Evolutionary conservation across 2,888 invertebrate genomes (phyloP), one percentile per base, ranked within the genome.

Genomic region (Brachyopa scutellaris): DNA sequence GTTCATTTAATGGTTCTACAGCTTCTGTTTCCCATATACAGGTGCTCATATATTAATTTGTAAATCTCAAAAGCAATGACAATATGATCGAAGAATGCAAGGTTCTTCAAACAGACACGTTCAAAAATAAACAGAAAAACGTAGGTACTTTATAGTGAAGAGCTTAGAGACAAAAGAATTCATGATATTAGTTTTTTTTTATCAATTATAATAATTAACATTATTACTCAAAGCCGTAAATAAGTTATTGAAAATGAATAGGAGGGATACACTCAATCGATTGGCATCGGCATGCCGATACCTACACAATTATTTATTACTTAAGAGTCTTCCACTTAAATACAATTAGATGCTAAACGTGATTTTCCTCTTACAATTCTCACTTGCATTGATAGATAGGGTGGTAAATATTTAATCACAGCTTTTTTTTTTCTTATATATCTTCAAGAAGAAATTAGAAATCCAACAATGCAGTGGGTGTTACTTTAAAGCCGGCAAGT

Each of bases 401-500:
- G 42, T 61, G 13, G 26, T 49, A 61, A 53, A 62, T 23, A 69
- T 69, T 40, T 69, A 45, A 17, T 31, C 47, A 31, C 26, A 66
- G 26, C 33, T 23, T 47, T 21, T 36, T 47, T 17, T 38, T 53
- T 38, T n/a, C n/a, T n/a, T n/a, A n/a, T n/a, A n/a, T 40, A 33
- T 57, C 15, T 31, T 36, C 15, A 29, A 55, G 11, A 61, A 55
- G 42, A 77, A 23, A 31, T 29, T 57, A 40, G 31, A 69, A 62
- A 53, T 62, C 19, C 59, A 61, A 33, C 21, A 40, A 55, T 67
- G 19, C 47, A 47, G 55, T 77, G 53, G 69, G 55, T 77, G 70
- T 49, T 40, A 19, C 4, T 26, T 31, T 49, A 40, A 47, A 51
- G 38, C 31, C 21, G 33, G 29, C 31, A 36, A 53, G 53, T 67